These are phyloP conservation scores for Nemurella pictetii DNA, from an alignment of 2,888 invertebrate species.

Conservation along the genomic window DNA sequence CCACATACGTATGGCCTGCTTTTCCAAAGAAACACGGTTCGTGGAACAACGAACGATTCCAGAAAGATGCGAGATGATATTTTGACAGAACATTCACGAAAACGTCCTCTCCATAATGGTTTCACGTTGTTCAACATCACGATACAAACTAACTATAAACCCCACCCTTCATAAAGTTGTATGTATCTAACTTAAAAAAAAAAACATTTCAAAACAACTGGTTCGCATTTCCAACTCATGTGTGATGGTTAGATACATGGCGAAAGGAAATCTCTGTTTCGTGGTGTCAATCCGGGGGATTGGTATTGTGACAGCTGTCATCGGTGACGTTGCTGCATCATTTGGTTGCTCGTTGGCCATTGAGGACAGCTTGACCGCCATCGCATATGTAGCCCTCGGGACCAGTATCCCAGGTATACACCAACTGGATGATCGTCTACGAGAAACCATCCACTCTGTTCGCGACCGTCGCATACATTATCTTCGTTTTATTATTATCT, in stretches of 20 bases:
- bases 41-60: not conserved
- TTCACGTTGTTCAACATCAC: too few relatives aligned
- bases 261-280: constrained; percentile 95
- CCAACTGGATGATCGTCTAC: not conserved
- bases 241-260: constrained; percentile 70
- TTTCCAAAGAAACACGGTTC: not conserved
- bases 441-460: not conserved
- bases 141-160: not conserved
- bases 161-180: not conserved
- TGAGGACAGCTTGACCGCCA: constrained; percentile 95
- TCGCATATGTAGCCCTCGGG: constrained; percentile 96
- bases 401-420: constrained; percentile 93
- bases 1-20: not conserved
- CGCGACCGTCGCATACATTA: not conserved
- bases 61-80: not conserved
- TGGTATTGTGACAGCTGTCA: constrained; percentile 92
- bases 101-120: not conserved
- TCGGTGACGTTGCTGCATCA: constrained; percentile 95
- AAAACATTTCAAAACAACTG: not conserved
- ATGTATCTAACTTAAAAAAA: not conserved
- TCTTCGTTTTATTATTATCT: not conserved
- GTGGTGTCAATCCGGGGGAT: constrained; percentile 88
- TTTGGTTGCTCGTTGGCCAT: constrained; percentile 97
- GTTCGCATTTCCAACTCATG: not conserved
- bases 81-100: not conserved